Evolutionary conservation across 2,113 vertebrate species (phyloP).

Genomic region (Mus pahari): DNA sequence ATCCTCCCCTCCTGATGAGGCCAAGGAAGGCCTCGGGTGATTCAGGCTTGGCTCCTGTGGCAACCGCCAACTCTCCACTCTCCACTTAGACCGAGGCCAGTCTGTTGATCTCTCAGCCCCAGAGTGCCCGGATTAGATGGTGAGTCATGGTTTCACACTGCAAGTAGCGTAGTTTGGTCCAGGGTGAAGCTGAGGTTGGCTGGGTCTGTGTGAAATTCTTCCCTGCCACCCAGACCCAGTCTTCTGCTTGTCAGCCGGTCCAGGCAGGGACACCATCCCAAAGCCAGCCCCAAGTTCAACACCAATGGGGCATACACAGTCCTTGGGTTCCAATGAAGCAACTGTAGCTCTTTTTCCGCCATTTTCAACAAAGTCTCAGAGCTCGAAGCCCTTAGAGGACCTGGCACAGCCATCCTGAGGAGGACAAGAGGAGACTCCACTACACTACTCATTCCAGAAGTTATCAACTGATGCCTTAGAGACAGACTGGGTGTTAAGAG

Average conservation of each 20-base stretch:
- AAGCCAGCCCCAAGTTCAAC: background rate
- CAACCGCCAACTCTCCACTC: conserved; percentile 5
- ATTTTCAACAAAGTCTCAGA: background rate
- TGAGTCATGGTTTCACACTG: conserved; percentile 55
- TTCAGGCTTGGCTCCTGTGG: conserved; percentile 26
- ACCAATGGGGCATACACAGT: background rate
- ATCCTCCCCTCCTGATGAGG: conserved; percentile 65
- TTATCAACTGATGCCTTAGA: background rate
- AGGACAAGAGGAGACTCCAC: background rate
- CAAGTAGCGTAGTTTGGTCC: background rate
- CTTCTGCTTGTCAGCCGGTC: background rate
- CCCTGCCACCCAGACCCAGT: background rate
- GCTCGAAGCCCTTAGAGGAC: background rate
- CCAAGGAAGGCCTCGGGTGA: conserved; percentile 26
- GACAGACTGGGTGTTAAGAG: background rate
- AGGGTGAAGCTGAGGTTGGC: conserved; percentile 36
- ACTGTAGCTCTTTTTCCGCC: background rate
- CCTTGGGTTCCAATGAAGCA: background rate
- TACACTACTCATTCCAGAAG: background rate
- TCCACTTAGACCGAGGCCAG: conserved; percentile 22
- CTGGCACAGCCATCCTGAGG: too few relatives aligned
- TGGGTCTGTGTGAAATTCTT: conserved; percentile 51
- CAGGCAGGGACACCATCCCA: background rate
- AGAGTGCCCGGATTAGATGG: conserved; percentile 40
- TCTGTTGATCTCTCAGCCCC: background rate